Evolutionary conservation across 2,797 vertebrate species (phyloP), one percentile per base, ranked within the genome.

Genomic region (Gymnothorax javanicus): DNA sequence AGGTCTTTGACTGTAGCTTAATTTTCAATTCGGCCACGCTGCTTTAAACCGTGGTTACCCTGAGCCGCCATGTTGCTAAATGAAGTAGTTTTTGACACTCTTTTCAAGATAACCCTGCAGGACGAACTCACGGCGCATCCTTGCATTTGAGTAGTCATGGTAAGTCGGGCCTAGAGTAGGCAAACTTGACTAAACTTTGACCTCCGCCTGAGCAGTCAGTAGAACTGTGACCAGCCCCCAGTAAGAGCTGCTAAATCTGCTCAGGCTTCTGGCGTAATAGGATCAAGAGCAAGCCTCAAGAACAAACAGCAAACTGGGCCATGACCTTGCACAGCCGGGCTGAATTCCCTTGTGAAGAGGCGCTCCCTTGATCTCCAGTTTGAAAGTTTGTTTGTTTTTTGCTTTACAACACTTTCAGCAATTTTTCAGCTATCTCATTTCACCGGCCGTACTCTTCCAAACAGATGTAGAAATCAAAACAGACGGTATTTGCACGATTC

Each of bases 271-370:
- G 86, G 86, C 87, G 93, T 91, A 93, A 93, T 91, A 92, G 91
- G 91, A 94, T 93, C 92, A 94, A 90, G 89, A 90, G 92, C 92
- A 89, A 90, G 90, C 91, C 91, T 93, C 90, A 92, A 89, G 90
- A 87, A 56, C 79, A 57, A 56, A 82, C 20, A 5, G 54, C 81
- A 82, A 57, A 58, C 9, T 12, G 7, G 25, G 25, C 6, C 23
- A 17, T 3, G 23, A 5, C 81, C 56, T 82, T 82, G 17, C 2
- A 13, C 5, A 3, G n/a, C 52, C 54, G 25, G 17, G 33, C 13
- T 15, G 52, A 81, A 33, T 7, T 13, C 20, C 20, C 13, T n/a
- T n/a, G 7, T 20, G 69, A 9, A 73, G 69, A 73, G 20, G 25
- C 23, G n/a, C 59, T 60, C 12, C 59, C 12, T 60, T 17, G 33